phyloP scores from a whole-genome alignment of 30 jellyfish, hydroid and myxozoan species.

The Chrysaora quinquecirrha region DNA sequence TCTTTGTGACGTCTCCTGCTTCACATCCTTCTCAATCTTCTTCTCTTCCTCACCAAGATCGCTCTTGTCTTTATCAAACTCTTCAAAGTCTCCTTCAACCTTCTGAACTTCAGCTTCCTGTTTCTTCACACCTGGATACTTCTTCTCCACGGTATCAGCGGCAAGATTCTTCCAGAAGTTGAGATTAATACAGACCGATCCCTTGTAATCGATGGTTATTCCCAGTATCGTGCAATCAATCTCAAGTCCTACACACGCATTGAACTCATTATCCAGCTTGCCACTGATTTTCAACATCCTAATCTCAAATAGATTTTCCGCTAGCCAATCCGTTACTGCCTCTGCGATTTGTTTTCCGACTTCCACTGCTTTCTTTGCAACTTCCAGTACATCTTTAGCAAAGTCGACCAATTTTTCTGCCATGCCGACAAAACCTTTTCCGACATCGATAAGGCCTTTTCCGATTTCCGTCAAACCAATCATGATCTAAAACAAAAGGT shows the following conservation, averaged over 20 bases:
- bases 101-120: slow-evolving; percentile 45
- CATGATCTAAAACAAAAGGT: slow-evolving; percentile 37
- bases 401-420: slow-evolving; percentile 52
- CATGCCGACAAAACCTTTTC: slow-evolving; percentile 41
- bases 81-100: slow-evolving; percentile 57
- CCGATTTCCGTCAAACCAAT: slow-evolving; percentile 71
- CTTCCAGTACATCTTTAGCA: slow-evolving; percentile 35
- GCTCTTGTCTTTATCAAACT: slow-evolving; percentile 30
- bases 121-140: slow-evolving; percentile 69
- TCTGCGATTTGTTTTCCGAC: slow-evolving; percentile 36
- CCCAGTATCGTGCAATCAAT: slow-evolving; percentile 60
- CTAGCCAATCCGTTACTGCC: slow-evolving; percentile 24
- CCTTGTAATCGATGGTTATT: slow-evolving; percentile 21
- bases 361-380: slow-evolving; percentile 31
- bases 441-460: slow-evolving; percentile 58
- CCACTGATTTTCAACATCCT: slow-evolving; percentile 39
- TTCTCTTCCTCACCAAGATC: slow-evolving; percentile 39
- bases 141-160: slow-evolving; percentile 38
- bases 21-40: slow-evolving; percentile 37
- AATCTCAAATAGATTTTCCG: slow-evolving; percentile 42
- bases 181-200: slow-evolving; percentile 55
- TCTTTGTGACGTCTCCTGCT: slow-evolving; percentile 15
- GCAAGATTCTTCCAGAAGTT: slow-evolving; percentile 53
- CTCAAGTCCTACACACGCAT: slow-evolving; percentile 68
- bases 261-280: slow-evolving; percentile 38